Evolutionary conservation across 1,140 invertebrate species (phyloP).

Genomic region (Orius insidiosus): DNA sequence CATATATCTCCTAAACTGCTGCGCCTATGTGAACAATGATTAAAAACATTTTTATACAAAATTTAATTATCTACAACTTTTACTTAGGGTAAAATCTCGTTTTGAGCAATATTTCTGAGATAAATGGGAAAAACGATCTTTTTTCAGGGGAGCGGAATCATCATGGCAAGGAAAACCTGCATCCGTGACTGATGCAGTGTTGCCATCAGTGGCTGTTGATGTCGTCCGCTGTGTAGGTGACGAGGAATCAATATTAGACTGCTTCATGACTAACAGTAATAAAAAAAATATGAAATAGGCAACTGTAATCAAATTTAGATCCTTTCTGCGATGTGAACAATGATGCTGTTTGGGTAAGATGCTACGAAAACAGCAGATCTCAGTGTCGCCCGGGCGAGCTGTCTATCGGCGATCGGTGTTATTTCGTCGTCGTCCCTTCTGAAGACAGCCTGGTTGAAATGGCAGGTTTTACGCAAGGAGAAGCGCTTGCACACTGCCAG

Average conservation of each 20-base stretch:
- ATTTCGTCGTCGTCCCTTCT: conserved; percentile 20
- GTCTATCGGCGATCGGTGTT: conserved; percentile 25
- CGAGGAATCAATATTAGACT: conserved; percentile 31
- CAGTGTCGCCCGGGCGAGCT: conserved; percentile 30
- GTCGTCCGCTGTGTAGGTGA: conserved; percentile 30
- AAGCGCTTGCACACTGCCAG: conserved; percentile 30
- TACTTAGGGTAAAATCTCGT: background rate
- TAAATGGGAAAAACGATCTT: background rate
- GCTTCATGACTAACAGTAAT: conserved; percentile 24
- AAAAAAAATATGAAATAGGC: too few species aligned
- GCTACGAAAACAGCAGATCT: conserved; percentile 28
- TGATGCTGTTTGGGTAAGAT: conserved; percentile 30
- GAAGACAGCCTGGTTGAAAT: conserved; percentile 19
- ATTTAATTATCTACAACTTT: too few species aligned
- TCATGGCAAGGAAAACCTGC: conserved; percentile 31
- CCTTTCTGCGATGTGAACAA: conserved; percentile 22
- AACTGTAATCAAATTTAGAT: too few species aligned
- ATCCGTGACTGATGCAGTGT: conserved; percentile 7
- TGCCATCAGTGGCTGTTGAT: conserved; percentile 22
- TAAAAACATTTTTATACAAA: too few species aligned
- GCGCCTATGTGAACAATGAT: too few species aligned
- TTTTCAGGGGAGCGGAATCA: conserved; percentile 31
- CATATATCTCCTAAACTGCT: too few species aligned
- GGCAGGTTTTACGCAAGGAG: conserved; percentile 28
- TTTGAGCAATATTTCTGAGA: background rate